Evolutionary conservation across 2,888 invertebrate species (phyloP).

Genomic region (Conistra vaccinii): DNA sequence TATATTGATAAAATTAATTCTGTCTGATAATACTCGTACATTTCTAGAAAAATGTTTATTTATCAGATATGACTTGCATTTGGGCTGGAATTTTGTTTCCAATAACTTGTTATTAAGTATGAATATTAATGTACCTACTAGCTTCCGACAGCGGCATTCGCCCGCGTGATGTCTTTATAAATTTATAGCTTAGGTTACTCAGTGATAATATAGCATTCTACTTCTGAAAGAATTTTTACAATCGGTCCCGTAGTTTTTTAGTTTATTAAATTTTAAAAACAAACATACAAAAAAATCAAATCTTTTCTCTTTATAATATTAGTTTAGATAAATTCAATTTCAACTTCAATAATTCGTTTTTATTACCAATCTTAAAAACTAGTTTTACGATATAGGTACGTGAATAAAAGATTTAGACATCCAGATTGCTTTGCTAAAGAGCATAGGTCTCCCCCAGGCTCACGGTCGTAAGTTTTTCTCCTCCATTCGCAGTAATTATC

Average conservation of each 20-base stretch:
- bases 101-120: not conserved
- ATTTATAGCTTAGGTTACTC: too few species aligned
- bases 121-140: not conserved
- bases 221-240: too few species aligned
- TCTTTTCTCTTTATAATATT: too few species aligned
- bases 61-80: constrained; percentile 23
- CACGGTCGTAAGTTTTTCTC: not conserved
- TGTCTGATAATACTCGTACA: constrained; percentile 16
- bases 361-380: not conserved
- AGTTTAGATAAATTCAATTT: not conserved
- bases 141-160: too few species aligned
- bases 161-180: too few species aligned
- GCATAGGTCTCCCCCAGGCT: not conserved
- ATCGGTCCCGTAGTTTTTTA: too few species aligned
- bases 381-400: not conserved
- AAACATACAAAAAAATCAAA: too few species aligned
- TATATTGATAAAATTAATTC: constrained; percentile 30
- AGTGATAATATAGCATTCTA: too few species aligned
- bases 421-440: not conserved
- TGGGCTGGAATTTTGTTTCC: not conserved
- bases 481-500: not conserved
- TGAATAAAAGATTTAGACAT: not conserved
- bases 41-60: constrained; percentile 23
- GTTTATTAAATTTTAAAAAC: too few species aligned
- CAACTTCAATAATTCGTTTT: not conserved